Percentiles rank a stretch among this genome's conserved stretches.
Conservation (phyloP, 1,140 invertebrate species). For the Rhagoletis pomonella region DNA sequence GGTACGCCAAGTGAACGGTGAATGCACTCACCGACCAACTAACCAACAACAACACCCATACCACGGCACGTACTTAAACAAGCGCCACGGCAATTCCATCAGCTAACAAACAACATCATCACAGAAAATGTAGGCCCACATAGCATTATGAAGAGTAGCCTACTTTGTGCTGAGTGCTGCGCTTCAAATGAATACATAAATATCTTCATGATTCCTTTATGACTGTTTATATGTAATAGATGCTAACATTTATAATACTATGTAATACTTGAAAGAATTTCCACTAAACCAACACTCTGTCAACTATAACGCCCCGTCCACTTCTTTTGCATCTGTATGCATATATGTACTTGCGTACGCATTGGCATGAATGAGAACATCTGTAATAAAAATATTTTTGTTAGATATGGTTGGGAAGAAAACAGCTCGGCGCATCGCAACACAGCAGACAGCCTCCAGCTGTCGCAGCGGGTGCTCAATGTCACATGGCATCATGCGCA, state of each 20-base stretch:
- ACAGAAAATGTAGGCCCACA: not conserved
- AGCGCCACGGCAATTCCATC: not conserved
- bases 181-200: not conserved
- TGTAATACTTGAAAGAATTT: not conserved
- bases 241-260: not conserved
- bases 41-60: not conserved
- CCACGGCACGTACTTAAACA: not conserved
- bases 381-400: constrained; percentile 17
- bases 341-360: not conserved
- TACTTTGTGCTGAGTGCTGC: not conserved
- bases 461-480: constrained; percentile 40
- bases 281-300: not conserved
- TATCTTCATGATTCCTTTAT: not conserved
- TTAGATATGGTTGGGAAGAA: not conserved
- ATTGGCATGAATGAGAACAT: not conserved
- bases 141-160: constrained; percentile 2
- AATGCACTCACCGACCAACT: constrained; percentile 1
- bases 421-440: not conserved
- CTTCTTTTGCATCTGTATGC: too few relatives aligned
- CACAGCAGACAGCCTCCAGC: not conserved
- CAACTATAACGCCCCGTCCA: not conserved
- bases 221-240: not conserved
- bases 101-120: not conserved
- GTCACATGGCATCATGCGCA: not conserved
- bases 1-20: constrained; percentile 28